These are phyloP conservation scores for Pteronotus mesoamericanus DNA, from an alignment of 2,797 vertebrate genomes.

Conservation along the genomic window DNA sequence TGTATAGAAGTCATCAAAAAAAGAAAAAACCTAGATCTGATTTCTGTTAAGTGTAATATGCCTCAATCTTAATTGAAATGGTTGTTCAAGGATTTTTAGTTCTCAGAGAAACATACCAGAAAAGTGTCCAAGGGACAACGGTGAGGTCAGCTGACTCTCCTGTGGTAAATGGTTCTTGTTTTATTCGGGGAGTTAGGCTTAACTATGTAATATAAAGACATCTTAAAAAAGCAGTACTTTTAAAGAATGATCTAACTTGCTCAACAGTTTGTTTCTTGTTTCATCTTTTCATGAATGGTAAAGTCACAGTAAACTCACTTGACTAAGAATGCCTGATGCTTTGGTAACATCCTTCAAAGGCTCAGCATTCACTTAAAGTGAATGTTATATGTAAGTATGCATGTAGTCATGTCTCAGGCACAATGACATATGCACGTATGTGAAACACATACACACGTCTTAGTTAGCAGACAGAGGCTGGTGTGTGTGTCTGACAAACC, in stretches of 20 bases:
- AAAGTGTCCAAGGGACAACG: background rate
- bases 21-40: background rate
- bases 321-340: background rate
- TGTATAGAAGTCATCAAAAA: background rate
- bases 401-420: background rate
- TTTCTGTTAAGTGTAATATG: background rate
- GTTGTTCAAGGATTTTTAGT: background rate
- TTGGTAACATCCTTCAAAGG: background rate
- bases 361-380: background rate
- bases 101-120: background rate
- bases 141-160: background rate
- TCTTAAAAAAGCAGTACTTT: background rate
- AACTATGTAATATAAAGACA: background rate
- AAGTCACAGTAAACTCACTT: background rate
- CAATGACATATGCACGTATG: background rate
- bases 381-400: background rate
- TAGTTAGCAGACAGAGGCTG: background rate
- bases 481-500: background rate
- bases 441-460: background rate
- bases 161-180: background rate
- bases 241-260: background rate
- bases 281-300: background rate
- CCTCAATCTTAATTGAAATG: background rate
- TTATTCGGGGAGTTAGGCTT: background rate
- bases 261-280: background rate